Percentiles rank a stretch among this genome's conserved stretches.
Evolutionary conservation across 2,113 vertebrate genomes (phyloP).

Genomic region (Rhabdornis inornatus): DNA sequence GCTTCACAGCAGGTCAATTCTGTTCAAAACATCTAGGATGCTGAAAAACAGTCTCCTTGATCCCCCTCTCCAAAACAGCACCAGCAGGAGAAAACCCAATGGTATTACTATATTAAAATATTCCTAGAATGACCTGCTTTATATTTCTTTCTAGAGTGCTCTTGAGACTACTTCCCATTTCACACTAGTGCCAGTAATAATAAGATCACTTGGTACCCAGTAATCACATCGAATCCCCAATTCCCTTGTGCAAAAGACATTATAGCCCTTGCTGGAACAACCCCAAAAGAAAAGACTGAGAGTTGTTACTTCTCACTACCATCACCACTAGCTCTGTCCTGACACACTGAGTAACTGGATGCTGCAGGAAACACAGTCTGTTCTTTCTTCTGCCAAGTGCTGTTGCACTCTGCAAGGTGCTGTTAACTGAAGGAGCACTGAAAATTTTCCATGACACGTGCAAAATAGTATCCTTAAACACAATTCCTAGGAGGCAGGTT

Average conservation of each 20-base stretch:
- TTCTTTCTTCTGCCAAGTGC: background rate
- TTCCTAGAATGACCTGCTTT: background rate
- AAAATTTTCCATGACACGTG: background rate
- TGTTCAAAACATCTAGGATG: background rate
- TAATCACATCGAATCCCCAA: background rate
- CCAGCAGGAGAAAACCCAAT: background rate
- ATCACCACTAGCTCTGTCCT: background rate
- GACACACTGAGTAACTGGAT: background rate
- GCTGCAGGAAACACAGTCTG: background rate
- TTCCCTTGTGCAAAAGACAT: background rate
- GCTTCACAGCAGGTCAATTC: slow-evolving; percentile 36
- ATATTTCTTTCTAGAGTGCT: background rate
- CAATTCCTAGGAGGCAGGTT: background rate
- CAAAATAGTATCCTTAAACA: background rate
- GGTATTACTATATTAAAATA: background rate
- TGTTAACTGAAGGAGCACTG: background rate
- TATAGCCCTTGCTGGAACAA: background rate
- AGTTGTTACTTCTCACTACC: background rate
- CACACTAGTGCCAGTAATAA: background rate
- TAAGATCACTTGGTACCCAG: background rate
- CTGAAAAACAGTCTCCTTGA: background rate
- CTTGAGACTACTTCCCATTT: background rate
- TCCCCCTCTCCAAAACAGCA: background rate
- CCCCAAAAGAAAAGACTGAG: background rate
- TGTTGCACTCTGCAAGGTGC: background rate